Base-by-base conservation (phyloP, 2,797 vertebrate genomes). In the Cryptoprocta ferox region DNA sequence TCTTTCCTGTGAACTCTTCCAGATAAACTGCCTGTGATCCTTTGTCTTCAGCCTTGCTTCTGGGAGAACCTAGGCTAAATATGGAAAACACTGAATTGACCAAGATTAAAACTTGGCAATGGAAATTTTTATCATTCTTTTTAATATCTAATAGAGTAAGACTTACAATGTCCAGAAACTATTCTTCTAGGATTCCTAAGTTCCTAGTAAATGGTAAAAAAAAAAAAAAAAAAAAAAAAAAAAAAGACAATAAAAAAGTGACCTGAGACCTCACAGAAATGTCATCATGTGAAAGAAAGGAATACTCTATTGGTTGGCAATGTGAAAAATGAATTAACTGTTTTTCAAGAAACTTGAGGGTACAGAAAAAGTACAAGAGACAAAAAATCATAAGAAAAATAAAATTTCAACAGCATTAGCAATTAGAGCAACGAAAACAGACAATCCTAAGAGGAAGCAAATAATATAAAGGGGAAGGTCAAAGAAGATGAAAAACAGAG, bases 361-460 rank as follows among this genome's bases (percentile, higher is more conserved):
- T 37, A 65, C 7, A 95, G 35, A 71, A 94, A 93, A 88, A n/a
- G n/a, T 56, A 68, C 14, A 87, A 68, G 92, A 86, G 65, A 37
- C 28, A 24, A 90, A 45, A 37, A 56, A 45, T 21, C 26, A 78
- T 2, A 78, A 45, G 42, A 30, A 81, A 76, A 26, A 21, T 0
- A 42, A 93, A 16, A 91, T 21, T 73, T 39, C 3, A 80, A 48
- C 16, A 83, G 26, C 24, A 30, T 9, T 48, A 13, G 37, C n/a
- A 50, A 84, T 26, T 28, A 83, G 32, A 75, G 37, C 5, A 50
- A 59, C 15, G 24, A 63, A 12, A 70, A 53, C 10, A 8, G 15
- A 50, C 5, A 76, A 70, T 37, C 19, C 42, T 75, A 45, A n/a
- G 7, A 18, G 26, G 16, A 83, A 19, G 37, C 26, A 86, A 73